Conservation (phyloP, 1,140 invertebrate genomes). For the Planococcus citri region DNA sequence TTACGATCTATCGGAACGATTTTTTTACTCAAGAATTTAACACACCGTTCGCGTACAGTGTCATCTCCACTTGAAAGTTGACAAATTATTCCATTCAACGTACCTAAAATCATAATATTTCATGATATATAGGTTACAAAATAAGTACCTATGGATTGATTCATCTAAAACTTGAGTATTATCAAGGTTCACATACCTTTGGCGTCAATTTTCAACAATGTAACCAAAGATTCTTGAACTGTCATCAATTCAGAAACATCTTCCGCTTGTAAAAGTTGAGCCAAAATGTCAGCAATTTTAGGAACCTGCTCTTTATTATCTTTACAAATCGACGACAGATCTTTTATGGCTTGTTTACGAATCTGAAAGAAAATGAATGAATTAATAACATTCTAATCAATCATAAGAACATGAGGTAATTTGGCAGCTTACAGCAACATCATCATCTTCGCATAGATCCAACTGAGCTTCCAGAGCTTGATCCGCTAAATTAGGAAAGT, state of each 20-base stretch:
- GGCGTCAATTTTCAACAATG: constrained; percentile 47
- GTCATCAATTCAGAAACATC: constrained; percentile 65
- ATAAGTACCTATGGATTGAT: no score
- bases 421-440: constrained; percentile 58
- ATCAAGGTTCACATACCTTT: constrained; percentile 42
- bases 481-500: constrained; percentile 72
- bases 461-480: constrained; percentile 82
- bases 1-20: constrained; percentile 64
- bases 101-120: constrained; percentile 38
- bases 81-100: constrained; percentile 71
- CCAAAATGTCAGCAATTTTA: constrained; percentile 82
- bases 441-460: constrained; percentile 91
- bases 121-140: no score
- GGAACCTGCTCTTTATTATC: constrained; percentile 68
- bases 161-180: no score
- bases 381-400: background rate
- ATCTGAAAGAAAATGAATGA: constrained; percentile 47
- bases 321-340: constrained; percentile 76
- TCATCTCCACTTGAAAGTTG: constrained; percentile 70
- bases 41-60: constrained; percentile 68
- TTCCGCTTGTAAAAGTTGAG: constrained; percentile 76
- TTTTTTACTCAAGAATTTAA: constrained; percentile 77
- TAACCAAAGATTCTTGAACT: constrained; percentile 56
- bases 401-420: background rate
- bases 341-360: constrained; percentile 89